Evolutionary conservation across 2,888 invertebrate species (phyloP).

Genomic region (Brachylomia viminalis): DNA sequence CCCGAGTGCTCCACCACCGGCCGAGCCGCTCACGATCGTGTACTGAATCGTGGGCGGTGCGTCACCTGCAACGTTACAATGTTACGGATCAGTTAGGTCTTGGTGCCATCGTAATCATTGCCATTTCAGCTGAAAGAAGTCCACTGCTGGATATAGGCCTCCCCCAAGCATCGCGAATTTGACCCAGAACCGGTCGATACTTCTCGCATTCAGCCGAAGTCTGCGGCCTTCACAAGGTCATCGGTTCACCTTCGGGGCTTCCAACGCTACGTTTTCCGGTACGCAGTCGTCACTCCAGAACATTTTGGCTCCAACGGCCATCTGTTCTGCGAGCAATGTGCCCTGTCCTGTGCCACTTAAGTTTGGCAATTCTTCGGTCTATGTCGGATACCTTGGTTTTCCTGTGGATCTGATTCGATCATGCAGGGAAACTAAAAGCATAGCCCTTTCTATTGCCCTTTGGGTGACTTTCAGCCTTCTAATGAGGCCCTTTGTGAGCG

Average conservation of each 20-base stretch:
- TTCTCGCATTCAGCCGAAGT: neutral
- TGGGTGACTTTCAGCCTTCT: no score
- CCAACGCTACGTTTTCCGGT: no score
- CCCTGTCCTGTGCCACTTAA: neutral
- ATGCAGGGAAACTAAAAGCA: neutral
- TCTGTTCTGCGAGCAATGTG: neutral
- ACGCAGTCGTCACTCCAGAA: no score
- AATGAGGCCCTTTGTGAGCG: no score
- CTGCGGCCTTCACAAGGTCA: neutral
- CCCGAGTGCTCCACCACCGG: slow-evolving; percentile 95
- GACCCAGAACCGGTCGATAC: neutral
- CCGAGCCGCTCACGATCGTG: slow-evolving; percentile 94
- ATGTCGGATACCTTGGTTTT: neutral
- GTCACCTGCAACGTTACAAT: slow-evolving; percentile 90
- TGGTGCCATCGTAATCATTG: neutral
- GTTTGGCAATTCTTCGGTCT: neutral
- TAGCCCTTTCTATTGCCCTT: no score
- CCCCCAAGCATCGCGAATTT: neutral
- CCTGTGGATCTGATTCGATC: neutral
- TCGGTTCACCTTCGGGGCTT: neutral
- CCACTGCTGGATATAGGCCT: neutral
- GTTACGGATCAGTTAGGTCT: neutral
- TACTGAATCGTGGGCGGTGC: slow-evolving; percentile 95
- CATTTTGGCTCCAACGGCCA: neutral
- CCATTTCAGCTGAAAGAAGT: neutral